Evolutionary conservation across 2,888 invertebrate genomes (phyloP).

Genomic region (Torymus auratus): DNA sequence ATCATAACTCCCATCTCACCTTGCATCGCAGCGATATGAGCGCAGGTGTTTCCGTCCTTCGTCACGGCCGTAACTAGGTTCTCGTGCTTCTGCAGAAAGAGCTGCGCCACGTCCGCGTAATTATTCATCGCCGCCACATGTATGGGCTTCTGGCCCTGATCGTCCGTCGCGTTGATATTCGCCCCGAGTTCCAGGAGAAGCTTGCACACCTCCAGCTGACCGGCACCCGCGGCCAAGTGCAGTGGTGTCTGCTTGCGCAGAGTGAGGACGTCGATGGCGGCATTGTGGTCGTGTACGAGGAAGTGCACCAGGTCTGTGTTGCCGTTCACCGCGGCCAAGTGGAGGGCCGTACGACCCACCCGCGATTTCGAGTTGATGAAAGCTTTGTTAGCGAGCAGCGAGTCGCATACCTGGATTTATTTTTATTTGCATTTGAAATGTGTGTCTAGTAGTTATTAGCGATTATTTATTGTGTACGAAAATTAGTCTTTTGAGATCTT

Average conservation of each 20-base stretch:
- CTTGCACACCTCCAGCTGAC: conserved; percentile 97
- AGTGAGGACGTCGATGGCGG: conserved; percentile 96
- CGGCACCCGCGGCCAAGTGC: conserved; percentile 96
- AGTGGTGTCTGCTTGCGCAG: conserved; percentile 97
- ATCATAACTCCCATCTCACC: conserved; percentile 70
- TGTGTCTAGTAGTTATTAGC: too few relatives aligned
- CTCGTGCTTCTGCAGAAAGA: conserved; percentile 96
- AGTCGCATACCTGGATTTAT: conserved; percentile 86
- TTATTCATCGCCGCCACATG: conserved; percentile 99
- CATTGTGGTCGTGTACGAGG: conserved; percentile 95
- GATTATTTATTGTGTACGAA: neutral
- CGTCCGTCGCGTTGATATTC: conserved; percentile 96
- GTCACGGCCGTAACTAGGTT: conserved; percentile 97
- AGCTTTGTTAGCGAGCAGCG: conserved; percentile 94
- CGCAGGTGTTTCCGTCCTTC: conserved; percentile 99
- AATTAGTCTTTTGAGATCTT: neutral
- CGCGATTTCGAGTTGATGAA: conserved; percentile 99
- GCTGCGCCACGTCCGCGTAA: conserved; percentile 97
- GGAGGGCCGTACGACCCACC: conserved; percentile 96
- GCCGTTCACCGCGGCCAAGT: conserved; percentile 97
- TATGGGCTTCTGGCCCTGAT: conserved; percentile 96
- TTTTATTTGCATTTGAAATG: too few relatives aligned
- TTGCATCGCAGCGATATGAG: conserved; percentile 99
- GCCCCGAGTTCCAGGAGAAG: conserved; percentile 94
- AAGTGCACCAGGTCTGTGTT: conserved; percentile 93